Evolutionary conservation across 2,888 invertebrate genomes (phyloP).

Genomic region (Folsomia manolachei): DNA sequence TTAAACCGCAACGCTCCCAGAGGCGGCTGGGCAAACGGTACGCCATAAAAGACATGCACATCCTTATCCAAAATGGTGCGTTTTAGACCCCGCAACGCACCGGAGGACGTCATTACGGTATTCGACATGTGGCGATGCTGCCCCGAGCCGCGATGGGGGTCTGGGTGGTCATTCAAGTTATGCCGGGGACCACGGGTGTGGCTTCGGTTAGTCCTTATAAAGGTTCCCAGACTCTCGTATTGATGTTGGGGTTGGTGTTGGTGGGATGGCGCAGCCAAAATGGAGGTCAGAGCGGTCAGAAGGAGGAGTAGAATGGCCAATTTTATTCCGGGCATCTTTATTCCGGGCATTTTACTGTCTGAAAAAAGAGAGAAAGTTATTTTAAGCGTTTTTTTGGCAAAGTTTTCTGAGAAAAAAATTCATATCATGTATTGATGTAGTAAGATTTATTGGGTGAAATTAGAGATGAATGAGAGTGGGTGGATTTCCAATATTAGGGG

Average conservation of each 20-base stretch:
- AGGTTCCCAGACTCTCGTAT: slow-evolving; percentile 36
- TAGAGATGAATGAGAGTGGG: too few species aligned
- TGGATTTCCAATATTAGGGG: too few species aligned
- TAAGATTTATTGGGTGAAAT: too few species aligned
- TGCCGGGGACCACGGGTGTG: not conserved
- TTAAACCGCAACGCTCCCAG: slow-evolving; percentile 75
- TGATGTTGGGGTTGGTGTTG: too few species aligned
- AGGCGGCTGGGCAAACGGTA: slow-evolving; percentile 88
- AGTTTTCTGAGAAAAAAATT: not conserved
- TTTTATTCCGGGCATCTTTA: too few species aligned
- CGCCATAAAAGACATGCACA: slow-evolving; percentile 82
- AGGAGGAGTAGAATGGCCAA: not conserved
- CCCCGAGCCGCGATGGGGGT: slow-evolving; percentile 16
- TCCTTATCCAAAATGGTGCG: slow-evolving; percentile 71
- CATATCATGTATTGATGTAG: too few species aligned
- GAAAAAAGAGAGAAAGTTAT: not conserved
- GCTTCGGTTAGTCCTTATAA: slow-evolving; percentile 20
- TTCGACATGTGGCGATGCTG: slow-evolving; percentile 38
- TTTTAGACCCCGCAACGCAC: slow-evolving; percentile 74
- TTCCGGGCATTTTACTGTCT: not conserved
- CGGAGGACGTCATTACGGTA: slow-evolving; percentile 73
- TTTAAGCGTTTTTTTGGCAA: not conserved
- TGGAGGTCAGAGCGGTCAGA: not conserved
- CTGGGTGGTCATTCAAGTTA: slow-evolving; percentile 12
- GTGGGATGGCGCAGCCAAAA: slow-evolving; percentile 22